phyloP scores from a whole-genome alignment of 2,888 invertebrate species.

The Pyrochroa serraticornis region DNA sequence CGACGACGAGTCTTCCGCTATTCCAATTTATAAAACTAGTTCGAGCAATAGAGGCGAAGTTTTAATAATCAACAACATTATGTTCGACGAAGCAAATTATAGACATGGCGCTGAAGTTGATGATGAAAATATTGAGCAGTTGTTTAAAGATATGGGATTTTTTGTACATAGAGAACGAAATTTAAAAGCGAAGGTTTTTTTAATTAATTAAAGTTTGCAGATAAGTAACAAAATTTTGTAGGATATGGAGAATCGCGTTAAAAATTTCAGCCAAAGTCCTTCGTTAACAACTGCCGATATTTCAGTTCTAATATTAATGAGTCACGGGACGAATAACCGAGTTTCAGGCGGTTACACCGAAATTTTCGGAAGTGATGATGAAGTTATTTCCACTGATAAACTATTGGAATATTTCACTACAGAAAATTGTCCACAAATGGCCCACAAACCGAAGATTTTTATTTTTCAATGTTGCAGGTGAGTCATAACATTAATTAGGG shows the following conservation, averaged over 20 bases:
- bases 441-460: slow-evolving; percentile 72
- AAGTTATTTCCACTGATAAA: slow-evolving; percentile 59
- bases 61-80: slow-evolving; percentile 53
- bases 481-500: slow-evolving; percentile 29
- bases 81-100: slow-evolving; percentile 38
- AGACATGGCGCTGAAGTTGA: slow-evolving; percentile 65
- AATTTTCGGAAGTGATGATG: slow-evolving; percentile 66
- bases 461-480: slow-evolving; percentile 75
- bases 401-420: slow-evolving; percentile 68
- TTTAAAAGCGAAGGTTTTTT: slow-evolving; percentile 55
- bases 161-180: slow-evolving; percentile 57
- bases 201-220: neutral
- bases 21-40: slow-evolving; percentile 39
- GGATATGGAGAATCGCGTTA: slow-evolving; percentile 56
- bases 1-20: no score
- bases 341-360: slow-evolving; percentile 60
- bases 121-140: slow-evolving; percentile 62
- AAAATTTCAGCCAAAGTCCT: slow-evolving; percentile 54
- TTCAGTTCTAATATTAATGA: slow-evolving; percentile 69
- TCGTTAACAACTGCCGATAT: slow-evolving; percentile 62
- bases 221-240: no score
- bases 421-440: slow-evolving; percentile 60
- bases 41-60: slow-evolving; percentile 47
- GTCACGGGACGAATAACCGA: slow-evolving; percentile 65
- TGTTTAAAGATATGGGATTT: slow-evolving; percentile 68